Percentiles rank a stretch among this genome's conserved stretches.
phyloP scores from a whole-genome alignment of 2,888 invertebrate genomes.

The Erebia aethiops region DNA sequence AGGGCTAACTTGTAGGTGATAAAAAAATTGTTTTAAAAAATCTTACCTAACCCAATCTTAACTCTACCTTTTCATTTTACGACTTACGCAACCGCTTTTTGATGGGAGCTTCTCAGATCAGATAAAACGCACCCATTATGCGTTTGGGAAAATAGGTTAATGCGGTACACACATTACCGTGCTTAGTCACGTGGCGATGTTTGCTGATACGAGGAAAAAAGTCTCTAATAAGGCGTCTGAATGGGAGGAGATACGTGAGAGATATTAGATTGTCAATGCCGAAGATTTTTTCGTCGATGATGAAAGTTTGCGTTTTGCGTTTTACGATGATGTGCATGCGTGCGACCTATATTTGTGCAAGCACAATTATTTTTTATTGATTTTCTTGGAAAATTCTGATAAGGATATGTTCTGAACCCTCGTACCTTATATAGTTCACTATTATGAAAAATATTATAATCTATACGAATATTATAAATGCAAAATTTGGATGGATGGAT shows the following conservation, averaged over 20 bases:
- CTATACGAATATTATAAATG: too few species aligned
- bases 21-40: background rate
- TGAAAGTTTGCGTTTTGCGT: background rate
- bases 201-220: constrained; percentile 46
- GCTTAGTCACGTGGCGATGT: constrained; percentile 74
- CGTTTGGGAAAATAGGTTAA: constrained; percentile 67
- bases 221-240: constrained; percentile 40
- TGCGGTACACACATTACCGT: constrained; percentile 68
- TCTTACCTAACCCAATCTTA: constrained; percentile 18
- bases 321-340: background rate
- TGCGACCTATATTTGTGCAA: background rate
- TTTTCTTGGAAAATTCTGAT: too few species aligned
- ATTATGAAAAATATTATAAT: too few species aligned
- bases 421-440: too few species aligned
- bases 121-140: constrained; percentile 58
- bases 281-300: background rate
- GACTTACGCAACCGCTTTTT: constrained; percentile 30
- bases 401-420: too few species aligned
- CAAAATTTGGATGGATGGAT: too few species aligned
- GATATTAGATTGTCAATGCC: constrained; percentile 5
- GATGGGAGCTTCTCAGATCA: constrained; percentile 56
- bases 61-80: constrained; percentile 22
- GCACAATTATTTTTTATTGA: too few species aligned
- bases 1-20: too few species aligned
- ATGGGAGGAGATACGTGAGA: constrained; percentile 6